phyloP scores from a whole-genome alignment of 92 coral and sea anemone genomes.

The Zoanthus solanderi region DNA sequence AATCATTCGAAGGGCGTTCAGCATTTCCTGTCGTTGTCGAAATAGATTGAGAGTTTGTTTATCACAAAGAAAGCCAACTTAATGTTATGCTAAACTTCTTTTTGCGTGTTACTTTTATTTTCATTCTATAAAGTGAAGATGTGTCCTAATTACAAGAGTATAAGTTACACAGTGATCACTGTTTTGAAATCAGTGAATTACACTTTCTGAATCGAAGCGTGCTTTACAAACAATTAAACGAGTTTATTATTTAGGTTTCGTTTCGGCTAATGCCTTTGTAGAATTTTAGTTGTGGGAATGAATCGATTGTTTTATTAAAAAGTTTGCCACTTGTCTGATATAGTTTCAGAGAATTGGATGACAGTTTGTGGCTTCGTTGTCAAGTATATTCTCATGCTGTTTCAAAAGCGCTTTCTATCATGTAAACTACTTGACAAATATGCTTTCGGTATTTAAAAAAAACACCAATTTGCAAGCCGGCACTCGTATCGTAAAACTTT shows the following conservation, averaged over 20 bases:
- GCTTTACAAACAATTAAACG: conserved; percentile 4
- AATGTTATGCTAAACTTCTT: neutral
- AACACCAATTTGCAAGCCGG: neutral
- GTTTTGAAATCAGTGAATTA: neutral
- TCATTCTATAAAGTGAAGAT: neutral
- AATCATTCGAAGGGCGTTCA: conserved; percentile 9
- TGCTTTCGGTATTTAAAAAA: neutral
- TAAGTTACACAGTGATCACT: neutral
- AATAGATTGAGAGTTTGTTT: neutral
- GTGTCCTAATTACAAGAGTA: neutral
- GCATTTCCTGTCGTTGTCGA: conserved; percentile 17
- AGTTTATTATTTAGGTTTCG: conserved; percentile 13
- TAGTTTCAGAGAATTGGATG: neutral
- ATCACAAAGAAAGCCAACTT: neutral
- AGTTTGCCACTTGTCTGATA: neutral
- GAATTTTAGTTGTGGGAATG: neutral
- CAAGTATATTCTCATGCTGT: neutral
- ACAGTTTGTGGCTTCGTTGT: neutral
- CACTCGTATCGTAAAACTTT: neutral
- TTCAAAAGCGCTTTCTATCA: conserved; percentile 4
- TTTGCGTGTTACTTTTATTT: neutral
- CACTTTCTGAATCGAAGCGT: conserved; percentile 30
- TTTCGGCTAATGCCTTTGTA: neutral
- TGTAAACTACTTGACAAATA: conserved; percentile 2
- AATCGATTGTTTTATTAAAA: neutral